Evolutionary conservation across 2,888 invertebrate genomes (phyloP), one percentile per base, ranked within the genome.

Genomic region (Euplexia lucipara): DNA sequence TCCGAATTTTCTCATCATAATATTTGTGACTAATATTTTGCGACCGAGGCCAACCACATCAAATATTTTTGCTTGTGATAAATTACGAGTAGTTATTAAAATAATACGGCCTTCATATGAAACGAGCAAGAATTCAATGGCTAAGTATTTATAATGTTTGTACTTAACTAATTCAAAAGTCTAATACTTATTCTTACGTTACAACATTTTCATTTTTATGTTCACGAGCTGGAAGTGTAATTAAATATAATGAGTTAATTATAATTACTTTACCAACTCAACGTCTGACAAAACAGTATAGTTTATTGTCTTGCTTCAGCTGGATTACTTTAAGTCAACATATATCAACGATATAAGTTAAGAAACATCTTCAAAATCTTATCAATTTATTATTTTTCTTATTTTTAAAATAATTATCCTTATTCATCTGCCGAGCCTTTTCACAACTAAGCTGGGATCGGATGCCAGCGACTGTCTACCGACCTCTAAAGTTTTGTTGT

Each of bases 231-330:
- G 54, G 26, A 54, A 45, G 48, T 37, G 56, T 53, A 58, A 75
- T 78, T 75, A 72, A 70, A 64, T 59, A 2, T 67, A 58, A 67
- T 37, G 54, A 71, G 49, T 70, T 72, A 66, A 78, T 78, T 70
- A 67, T 81, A 78, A 79, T 78, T 68, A 75, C 61, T 75, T 75
- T 63, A 81, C 48, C 82, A 54, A 45, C 53, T 56, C 56, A 12
- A 54, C 52, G 44, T 42, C 60, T 64, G 60, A 49, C 59, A 62
- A 59, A 67, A 53, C 35, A 62, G 47, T 49, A 60, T 32, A 20
- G 16, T 47, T 37, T 20, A 35, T 12, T 49, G 53, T 54, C 6
- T 54, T 44, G 39, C 41, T 57, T 22, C 10, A 44, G 52, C 18
- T 42, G 8, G 9, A 41, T 47, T 39, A 22, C 20, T 69, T 45